Base-by-base conservation (phyloP, 1,140 invertebrate species). In the Papilio machaon region DNA sequence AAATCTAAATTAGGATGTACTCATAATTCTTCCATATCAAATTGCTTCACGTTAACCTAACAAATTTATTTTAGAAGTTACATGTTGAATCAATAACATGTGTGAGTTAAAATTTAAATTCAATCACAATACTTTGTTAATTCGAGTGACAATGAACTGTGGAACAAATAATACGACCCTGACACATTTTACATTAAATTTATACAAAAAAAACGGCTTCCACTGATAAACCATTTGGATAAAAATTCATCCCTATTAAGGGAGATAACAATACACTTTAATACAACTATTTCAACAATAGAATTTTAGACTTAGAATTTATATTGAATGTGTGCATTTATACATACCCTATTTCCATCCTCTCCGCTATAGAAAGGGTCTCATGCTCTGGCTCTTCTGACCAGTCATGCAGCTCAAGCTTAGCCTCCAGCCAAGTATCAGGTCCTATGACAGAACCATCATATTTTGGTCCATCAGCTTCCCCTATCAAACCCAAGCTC, bases 401-500 rank as follows among this genome's bases (percentile, higher is more conserved):
- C 93, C 93, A 94, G 80, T 94, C 93, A 73, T 94, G 93, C 4
- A 94, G 84, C 80, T 91, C 91, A 19, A 94, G 75, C 49, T 83
- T 85, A 1, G 88, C 91, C 75, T 91, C 87, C 2, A 94, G 76
- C 89, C 90, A 92, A 10, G 91, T 91, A 11, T 94, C 92, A 0
- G 85, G 73, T 15, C 83, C 89, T 58, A 94, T 93, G 0, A 80
- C 79, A 2, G 89, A 86, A 5, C 93, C 93, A 17, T 91, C 85
- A 84, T 94, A 93, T 10, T 92, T 95, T 64, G 97, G 96, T n/a
- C 96, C 92, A 49, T 97, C 96, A 17, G 95, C 93, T 88, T 97
- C 96, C 23, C 95, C 95, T 85, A 96, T 91, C 52, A 96, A 91
- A 82, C 96, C 95, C 46, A 97, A 85, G 54, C 98, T 95, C 87